Evolutionary conservation across 2,888 invertebrate genomes (phyloP).

Genomic region (Stratiomys singularior): DNA sequence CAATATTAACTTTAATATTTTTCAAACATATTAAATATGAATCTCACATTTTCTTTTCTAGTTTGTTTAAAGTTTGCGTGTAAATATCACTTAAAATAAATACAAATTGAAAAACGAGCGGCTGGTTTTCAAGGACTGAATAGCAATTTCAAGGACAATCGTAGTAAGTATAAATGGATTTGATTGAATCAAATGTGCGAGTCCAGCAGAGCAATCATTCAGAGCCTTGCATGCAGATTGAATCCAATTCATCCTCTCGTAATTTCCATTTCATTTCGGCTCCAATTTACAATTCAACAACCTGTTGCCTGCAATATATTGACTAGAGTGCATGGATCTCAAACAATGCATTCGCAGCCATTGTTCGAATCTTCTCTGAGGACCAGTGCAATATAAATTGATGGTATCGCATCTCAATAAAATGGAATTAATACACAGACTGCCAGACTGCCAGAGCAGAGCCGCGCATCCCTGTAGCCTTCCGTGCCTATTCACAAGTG

Average conservation of each 20-base stretch:
- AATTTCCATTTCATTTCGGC: slow-evolving; percentile 22
- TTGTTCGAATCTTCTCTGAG: not conserved
- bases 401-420: slow-evolving; percentile 37
- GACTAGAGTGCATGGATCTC: not conserved
- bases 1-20: not conserved
- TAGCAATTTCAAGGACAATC: no score
- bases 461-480: not conserved
- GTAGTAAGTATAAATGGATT: no score
- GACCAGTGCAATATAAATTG: slow-evolving; percentile 16
- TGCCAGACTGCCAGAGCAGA: not conserved
- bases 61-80: not conserved
- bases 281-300: slow-evolving; percentile 18
- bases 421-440: slow-evolving; percentile 22
- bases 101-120: not conserved
- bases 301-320: no score
- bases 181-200: no score
- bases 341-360: slow-evolving; percentile 1
- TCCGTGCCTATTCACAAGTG: no score
- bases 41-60: slow-evolving; percentile 6
- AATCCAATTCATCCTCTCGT: not conserved
- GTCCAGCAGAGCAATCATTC: no score
- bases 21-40: not conserved
- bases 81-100: not conserved
- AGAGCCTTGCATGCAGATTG: no score
- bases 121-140: no score